phyloP scores from a whole-genome alignment of 2,888 invertebrate species.

The Tetramorium bicarinatum region DNA sequence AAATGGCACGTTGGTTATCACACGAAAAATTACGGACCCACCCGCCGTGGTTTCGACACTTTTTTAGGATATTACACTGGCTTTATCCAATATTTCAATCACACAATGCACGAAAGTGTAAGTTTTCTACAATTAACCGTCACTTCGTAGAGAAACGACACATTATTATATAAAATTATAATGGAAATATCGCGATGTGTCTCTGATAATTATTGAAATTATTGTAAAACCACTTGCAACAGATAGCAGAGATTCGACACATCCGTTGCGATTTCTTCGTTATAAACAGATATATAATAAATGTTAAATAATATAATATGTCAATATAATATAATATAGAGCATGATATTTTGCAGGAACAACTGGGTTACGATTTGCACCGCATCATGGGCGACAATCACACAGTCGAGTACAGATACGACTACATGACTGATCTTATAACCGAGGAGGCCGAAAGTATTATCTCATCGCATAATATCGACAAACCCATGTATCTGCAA shows the following conservation, averaged over 20 bases:
- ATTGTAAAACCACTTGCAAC: not conserved
- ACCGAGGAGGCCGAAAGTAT: constrained; percentile 89
- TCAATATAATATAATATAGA: no score
- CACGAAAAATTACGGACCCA: constrained; percentile 89
- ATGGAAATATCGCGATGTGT: not conserved
- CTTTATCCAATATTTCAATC: constrained; percentile 93
- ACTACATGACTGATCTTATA: constrained; percentile 91
- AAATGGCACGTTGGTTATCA: constrained; percentile 89
- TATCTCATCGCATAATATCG: constrained; percentile 88
- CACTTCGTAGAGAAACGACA: not conserved
- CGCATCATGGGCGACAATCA: constrained; percentile 83
- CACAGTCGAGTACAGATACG: constrained; percentile 85
- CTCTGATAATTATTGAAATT: not conserved
- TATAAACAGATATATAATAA: not conserved
- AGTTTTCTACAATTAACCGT: constrained; percentile 20
- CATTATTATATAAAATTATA: not conserved
- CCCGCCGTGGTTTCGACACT: constrained; percentile 92
- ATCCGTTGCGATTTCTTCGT: not conserved
- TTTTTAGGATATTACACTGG: constrained; percentile 96
- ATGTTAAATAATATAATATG: not conserved
- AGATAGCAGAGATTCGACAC: not conserved
- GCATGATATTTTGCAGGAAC: constrained; percentile 66
- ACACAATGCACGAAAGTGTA: constrained; percentile 85
- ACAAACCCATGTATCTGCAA: constrained; percentile 92
- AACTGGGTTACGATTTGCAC: constrained; percentile 86